These are phyloP conservation scores for Chalcosyrphus nemorum DNA, from an alignment of 2,888 invertebrate species.

Conservation along the genomic window DNA sequence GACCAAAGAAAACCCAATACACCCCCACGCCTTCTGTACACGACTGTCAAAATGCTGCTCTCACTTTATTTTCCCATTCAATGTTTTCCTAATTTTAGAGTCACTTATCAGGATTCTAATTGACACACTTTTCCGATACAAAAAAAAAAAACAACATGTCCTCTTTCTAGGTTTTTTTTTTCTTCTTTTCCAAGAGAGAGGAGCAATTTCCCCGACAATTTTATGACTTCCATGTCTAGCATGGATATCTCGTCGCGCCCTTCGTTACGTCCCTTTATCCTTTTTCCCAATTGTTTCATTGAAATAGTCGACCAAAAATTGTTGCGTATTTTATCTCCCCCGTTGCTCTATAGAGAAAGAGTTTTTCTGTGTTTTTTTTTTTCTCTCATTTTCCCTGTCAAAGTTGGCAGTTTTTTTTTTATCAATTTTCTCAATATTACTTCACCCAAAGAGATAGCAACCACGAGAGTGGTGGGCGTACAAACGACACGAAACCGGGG, in stretches of 20 bases:
- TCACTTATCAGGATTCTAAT: slow-evolving; percentile 69
- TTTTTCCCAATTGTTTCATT: slow-evolving; percentile 34
- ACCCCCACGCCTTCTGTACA: background rate
- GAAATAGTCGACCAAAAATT: slow-evolving; percentile 54
- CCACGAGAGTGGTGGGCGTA: slow-evolving; percentile 68
- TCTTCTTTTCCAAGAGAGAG: slow-evolving; percentile 29
- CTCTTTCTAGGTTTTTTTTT: slow-evolving; percentile 9
- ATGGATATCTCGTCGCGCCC: slow-evolving; percentile 8
- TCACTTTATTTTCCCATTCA: slow-evolving; percentile 5
- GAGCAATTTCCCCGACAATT: slow-evolving; percentile 61
- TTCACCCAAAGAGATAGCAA: slow-evolving; percentile 60
- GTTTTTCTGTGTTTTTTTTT: slow-evolving; percentile 34
- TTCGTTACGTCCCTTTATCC: background rate
- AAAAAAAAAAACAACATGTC: background rate
- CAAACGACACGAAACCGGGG: slow-evolving; percentile 38
- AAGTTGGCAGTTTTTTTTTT: slow-evolving; percentile 61
- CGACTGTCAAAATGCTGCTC: background rate
- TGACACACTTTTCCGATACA: slow-evolving; percentile 59
- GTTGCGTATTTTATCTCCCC: slow-evolving; percentile 60
- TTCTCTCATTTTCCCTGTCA: slow-evolving; percentile 44
- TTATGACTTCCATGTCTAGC: slow-evolving; percentile 67
- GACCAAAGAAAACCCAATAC: background rate
- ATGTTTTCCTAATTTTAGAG: slow-evolving; percentile 61
- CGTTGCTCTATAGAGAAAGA: slow-evolving; percentile 20
- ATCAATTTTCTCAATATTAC: slow-evolving; percentile 64